Evolutionary conservation across 2,888 invertebrate species (phyloP).

Genomic region (Hydriomena furcata): DNA sequence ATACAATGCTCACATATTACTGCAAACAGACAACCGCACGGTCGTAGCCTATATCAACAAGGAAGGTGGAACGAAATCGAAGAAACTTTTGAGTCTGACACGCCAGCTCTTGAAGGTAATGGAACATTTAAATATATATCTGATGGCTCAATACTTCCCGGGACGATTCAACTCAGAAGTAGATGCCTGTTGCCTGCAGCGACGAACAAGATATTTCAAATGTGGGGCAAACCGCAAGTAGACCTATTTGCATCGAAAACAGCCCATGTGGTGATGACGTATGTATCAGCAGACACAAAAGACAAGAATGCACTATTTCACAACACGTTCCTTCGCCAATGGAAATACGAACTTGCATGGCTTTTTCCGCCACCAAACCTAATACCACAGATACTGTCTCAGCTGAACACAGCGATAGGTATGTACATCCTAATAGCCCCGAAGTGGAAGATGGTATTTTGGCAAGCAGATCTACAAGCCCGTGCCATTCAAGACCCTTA

Average conservation of each 20-base stretch:
- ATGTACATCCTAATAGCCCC: slow-evolving; percentile 11
- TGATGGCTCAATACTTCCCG: slow-evolving; percentile 32
- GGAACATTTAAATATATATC: background rate
- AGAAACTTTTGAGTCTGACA: slow-evolving; percentile 16
- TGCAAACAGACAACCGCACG: slow-evolving; percentile 13
- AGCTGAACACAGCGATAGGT: slow-evolving; percentile 10
- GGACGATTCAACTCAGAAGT: slow-evolving; percentile 34
- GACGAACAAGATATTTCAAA: too few species aligned
- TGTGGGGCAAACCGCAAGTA: too few species aligned
- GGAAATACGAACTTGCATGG: slow-evolving; percentile 25
- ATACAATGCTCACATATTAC: background rate
- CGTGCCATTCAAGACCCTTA: slow-evolving; percentile 17
- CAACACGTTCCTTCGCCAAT: slow-evolving; percentile 21
- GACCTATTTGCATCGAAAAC: too few species aligned
- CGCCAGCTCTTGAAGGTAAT: too few species aligned
- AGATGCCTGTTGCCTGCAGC: slow-evolving; percentile 17
- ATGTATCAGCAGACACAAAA: too few species aligned
- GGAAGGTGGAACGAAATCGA: slow-evolving; percentile 33
- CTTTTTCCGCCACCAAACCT: slow-evolving; percentile 31
- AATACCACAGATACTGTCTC: slow-evolving; percentile 26
- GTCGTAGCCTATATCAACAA: slow-evolving; percentile 17
- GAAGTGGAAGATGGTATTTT: slow-evolving; percentile 26
- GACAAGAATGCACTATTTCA: too few species aligned
- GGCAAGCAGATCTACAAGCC: slow-evolving; percentile 24
- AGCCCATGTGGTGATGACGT: too few species aligned